Evolutionary conservation across 2,888 invertebrate species (phyloP).

Genomic region (Branchellion lobata): DNA sequence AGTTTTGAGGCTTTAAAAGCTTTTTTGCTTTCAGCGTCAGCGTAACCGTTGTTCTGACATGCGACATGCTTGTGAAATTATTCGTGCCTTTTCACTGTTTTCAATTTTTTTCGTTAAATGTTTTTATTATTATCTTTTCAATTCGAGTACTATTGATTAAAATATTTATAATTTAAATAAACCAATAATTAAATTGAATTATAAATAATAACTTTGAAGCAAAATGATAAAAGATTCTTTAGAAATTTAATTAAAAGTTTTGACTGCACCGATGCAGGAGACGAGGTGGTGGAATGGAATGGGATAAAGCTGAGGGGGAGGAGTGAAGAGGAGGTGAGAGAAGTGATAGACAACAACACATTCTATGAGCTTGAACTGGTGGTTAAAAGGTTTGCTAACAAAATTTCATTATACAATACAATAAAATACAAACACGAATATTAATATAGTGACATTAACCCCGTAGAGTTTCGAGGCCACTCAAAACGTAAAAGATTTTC

Average conservation of each 20-base stretch:
- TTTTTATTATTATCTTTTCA: too few species aligned
- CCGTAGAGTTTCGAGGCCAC: background rate
- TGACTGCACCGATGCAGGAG: slow-evolving; percentile 61
- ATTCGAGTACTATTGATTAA: too few species aligned
- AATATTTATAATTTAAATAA: too few species aligned
- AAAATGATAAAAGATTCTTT: background rate
- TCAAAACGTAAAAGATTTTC: background rate
- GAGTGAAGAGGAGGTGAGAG: slow-evolving; percentile 68
- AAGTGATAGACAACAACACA: slow-evolving; percentile 62
- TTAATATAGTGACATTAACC: background rate
- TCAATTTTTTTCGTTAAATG: too few species aligned
- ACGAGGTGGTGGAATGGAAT: slow-evolving; percentile 70
- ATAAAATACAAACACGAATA: background rate
- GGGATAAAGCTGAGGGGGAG: slow-evolving; percentile 66
- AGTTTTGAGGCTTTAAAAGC: too few species aligned
- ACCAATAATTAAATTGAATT: background rate
- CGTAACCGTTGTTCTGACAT: too few species aligned
- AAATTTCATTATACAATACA: background rate
- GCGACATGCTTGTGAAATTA: too few species aligned
- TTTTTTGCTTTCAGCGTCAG: too few species aligned
- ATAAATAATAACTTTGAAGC: background rate
- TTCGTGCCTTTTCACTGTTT: too few species aligned
- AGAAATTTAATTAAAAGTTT: background rate
- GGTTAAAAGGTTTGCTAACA: slow-evolving; percentile 64
- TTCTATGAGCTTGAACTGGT: slow-evolving; percentile 67